Base-by-base conservation (phyloP, 2,113 vertebrate genomes). In the Siphamia tubifer region DNA sequence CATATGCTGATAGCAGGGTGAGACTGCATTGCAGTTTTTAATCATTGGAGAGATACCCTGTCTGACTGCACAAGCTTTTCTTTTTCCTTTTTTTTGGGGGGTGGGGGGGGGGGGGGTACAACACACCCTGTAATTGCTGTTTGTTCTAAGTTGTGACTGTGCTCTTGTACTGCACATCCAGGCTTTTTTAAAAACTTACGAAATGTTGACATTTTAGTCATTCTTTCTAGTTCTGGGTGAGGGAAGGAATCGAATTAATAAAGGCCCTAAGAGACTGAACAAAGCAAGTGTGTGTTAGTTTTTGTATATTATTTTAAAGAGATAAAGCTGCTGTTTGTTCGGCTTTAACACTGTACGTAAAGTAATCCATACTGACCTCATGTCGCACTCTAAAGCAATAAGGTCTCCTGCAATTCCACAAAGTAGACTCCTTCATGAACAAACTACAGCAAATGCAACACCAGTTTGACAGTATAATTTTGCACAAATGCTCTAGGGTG, bases 11-110 rank as follows among this genome's bases (percentile, higher is more conserved):
- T 70, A 43, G 56, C 66, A 42, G 63, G 16, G 28, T 70, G 47
- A 68, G 53, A 65, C 66, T 38, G 56, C 69, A 70, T 45, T 78
- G 67, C 69, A 27, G 60, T 76, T 77, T 75, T 86, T 78, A 82
- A 58, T 82, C 53, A 73, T 30, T 8, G 25, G 9, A 30, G 6
- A 48, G 21, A 69, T 52, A 38, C 31, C 30, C 48, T 24, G 32
- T 81, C 44, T 66, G 66, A 64, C 67, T 56, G 8, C 72, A 63
- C 52, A 66, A 63, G 67, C 55, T 47, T 35, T 71, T 83, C 71
- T 81, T 71, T 34, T n/a, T n/a, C n/a, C n/a, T n/a, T n/a, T n/a
- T n/a, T n/a, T n/a, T n/a, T n/a, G n/a, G n/a, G n/a, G n/a, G n/a
- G n/a, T n/a, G n/a, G n/a, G n/a, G n/a, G n/a, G n/a, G 8, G 65